Evolutionary conservation across 2,113 vertebrate species (phyloP), one percentile per base, ranked within the genome.

Genomic region (Lophotis ruficrista): DNA sequence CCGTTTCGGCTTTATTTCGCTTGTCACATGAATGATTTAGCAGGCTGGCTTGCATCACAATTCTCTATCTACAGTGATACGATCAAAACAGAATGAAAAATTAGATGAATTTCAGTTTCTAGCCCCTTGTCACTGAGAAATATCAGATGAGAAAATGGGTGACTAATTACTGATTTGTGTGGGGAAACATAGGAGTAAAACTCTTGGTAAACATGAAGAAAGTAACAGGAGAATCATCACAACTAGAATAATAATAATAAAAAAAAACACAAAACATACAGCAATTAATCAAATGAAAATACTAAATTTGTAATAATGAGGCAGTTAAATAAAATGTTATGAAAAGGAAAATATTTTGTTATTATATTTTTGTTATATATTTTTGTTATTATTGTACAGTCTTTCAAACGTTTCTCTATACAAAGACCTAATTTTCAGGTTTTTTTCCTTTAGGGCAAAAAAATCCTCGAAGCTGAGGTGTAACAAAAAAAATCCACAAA

Each of bases 261-360:
- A 66, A 76, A 62, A 92, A 89, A 54, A 14, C 2, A 66, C 25
- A 87, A 84, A 94, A 60, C 61, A 41, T 76, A 82, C 38, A 84
- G 31, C 76, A 89, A 97, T 92, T 93, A 95, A 96, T 94, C 78
- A 90, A 91, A 92, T 69, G 33, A 51, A 93, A 94, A 94, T 43
- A 71, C 31, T 45, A 57, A 92, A 96, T 83, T 10, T 35, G 28
- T 48, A 83, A 78, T 92, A 89, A 90, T 72, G 45, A 95, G 35
- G n/a, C 33, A n/a, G 72, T 90, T 96, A 96, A 96, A 51, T 56
- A 95, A 89, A 83, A 81, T 30, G 20, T 65, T 87, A 71, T 66
- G 70, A 51, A 72, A 88, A 62, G 2, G 30, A 87, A 83, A 94
- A 53, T 48, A 45, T 48, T 87, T 89, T n/a, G n/a, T n/a, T n/a